Conservation (phyloP, 2,113 vertebrate species). For the Gymnarchus niloticus region DNA sequence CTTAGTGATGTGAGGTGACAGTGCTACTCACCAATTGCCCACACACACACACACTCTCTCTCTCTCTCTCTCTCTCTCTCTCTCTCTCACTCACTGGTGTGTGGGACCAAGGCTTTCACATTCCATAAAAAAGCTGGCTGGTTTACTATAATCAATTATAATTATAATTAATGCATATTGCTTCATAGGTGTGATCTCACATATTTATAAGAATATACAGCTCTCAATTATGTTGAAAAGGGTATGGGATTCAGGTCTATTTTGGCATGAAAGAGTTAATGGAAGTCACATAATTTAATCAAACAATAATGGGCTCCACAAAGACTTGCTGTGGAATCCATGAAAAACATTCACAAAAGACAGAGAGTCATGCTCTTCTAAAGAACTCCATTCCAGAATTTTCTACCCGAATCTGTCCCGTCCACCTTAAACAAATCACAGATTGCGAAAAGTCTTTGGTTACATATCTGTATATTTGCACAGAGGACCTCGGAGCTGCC, state of each 20-base stretch:
- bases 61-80: too few species aligned
- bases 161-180: not conserved
- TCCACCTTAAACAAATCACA: not conserved
- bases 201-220: constrained; percentile 28
- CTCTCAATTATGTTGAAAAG: constrained; percentile 35
- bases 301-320: constrained; percentile 25
- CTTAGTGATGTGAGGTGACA: too few species aligned
- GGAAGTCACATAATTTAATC: constrained; percentile 12
- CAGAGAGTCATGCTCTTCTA: not conserved
- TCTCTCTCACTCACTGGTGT: too few species aligned
- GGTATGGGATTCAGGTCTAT: constrained; percentile 3
- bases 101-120: too few species aligned
- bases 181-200: constrained; percentile 17
- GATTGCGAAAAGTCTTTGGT: not conserved
- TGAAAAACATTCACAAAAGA: not conserved
- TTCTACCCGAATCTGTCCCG: not conserved
- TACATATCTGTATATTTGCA: constrained; percentile 14
- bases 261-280: constrained; percentile 23
- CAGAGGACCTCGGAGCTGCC: not conserved
- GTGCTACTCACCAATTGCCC: too few species aligned
- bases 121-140: too few species aligned
- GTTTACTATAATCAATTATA: not conserved
- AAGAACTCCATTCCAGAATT: not conserved
- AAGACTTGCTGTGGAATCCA: not conserved
- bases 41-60: too few species aligned